Base-by-base conservation (phyloP, 2,888 invertebrate species). In the Drosophila dives region DNA sequence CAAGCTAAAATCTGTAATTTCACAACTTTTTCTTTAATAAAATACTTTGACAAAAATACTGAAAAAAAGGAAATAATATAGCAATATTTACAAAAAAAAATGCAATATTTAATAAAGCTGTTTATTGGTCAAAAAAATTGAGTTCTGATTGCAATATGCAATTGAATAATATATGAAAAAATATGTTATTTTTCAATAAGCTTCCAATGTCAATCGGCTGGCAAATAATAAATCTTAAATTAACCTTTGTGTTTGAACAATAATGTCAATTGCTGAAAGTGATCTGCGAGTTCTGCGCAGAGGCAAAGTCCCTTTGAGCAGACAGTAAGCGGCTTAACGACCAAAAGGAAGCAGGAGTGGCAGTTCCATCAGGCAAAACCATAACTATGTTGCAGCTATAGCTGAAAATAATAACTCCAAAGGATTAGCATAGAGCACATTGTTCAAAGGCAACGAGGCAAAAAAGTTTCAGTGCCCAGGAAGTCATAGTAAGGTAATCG, bases 401-500 rank as follows among this genome's bases (percentile, higher is more conserved):
- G 61, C 58, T 66, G 59, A 72, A 70, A 74, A 82, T 76, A 79
- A 86, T 88, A 86, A 82, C 74, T 75, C 56, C 65, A 79, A 75
- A 74, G 89, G 88, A 88, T 88, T 88, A 86, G 74, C 49, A 49
- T 15, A 15, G 66, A 59, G 66, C 67, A 75, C 83, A 87, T 75
- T 80, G 86, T 77, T 72, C 54, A 64, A 65, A 68, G 66, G 53
- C 70, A 61, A 58, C 66, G 59, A 65, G 62, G 56, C 61, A 51
- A 42, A 42, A 45, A 74, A 75, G 64, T 74, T 69, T 68, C 65
- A 65, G 38, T 49, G 66, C 67, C 65, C 75, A 75, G 77, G 89
- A 86, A 86, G 89, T 86, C 86, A 69, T 89, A 86, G 87, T 73
- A 89, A 86, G 89, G 89, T 86, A 86, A 86, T 84, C 74, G 78